phyloP scores from a whole-genome alignment of 2,113 vertebrate genomes.

The Leptosomus discolor region DNA sequence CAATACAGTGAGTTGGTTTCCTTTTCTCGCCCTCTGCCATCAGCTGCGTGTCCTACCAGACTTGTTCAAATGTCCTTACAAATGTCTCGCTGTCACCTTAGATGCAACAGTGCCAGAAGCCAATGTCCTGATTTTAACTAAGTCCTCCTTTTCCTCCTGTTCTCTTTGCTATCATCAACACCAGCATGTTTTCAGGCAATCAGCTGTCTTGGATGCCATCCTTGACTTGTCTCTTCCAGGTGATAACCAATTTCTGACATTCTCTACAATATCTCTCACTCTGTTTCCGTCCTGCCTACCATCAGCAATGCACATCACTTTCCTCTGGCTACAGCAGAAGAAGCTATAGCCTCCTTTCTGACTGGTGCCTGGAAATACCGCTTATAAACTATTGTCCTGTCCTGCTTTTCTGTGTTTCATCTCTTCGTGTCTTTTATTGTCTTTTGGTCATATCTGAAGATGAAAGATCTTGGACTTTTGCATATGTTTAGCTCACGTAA shows the following conservation, averaged over 20 bases:
- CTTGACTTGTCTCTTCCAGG: neutral
- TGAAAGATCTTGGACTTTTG: neutral
- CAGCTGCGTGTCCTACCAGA: neutral
- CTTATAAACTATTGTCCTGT: neutral
- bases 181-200: neutral
- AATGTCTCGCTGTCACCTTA: neutral
- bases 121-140: neutral
- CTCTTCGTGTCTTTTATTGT: neutral
- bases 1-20: neutral
- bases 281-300: neutral
- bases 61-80: neutral
- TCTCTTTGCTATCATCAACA: neutral
- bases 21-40: neutral
- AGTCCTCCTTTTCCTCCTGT: neutral
- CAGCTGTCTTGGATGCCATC: neutral
- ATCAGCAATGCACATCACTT: neutral
- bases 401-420: neutral
- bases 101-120: neutral
- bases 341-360: neutral
- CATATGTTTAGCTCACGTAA: neutral
- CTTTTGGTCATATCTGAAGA: neutral
- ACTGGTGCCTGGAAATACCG: neutral
- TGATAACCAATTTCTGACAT: neutral
- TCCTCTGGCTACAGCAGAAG: neutral
- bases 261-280: neutral